Evolutionary conservation across 2,797 vertebrate species (phyloP), one percentile per base, ranked within the genome.

Genomic region (Bovichtus variegatus): DNA sequence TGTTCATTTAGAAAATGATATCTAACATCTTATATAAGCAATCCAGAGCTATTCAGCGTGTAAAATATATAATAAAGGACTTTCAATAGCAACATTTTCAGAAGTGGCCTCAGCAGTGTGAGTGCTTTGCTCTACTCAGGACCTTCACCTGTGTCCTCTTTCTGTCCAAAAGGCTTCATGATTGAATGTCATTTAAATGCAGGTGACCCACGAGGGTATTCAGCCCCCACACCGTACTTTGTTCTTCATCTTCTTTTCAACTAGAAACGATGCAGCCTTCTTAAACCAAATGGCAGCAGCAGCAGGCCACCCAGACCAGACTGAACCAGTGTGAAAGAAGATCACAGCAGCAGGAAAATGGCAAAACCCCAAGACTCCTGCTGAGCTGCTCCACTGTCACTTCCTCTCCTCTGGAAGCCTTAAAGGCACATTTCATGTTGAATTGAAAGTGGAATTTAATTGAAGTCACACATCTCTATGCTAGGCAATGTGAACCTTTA

Each of bases 321-420:
- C 60, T 58, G 63, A 78, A 46, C 50, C 69, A 71, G 65, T 31
- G 67, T 60, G 57, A 62, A n/a, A 71, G 47, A 41, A 61, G 44
- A 87, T 86, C 79, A 82, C 40, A 77, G 78, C 70, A 77, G 51
- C 58, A 73, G 71, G 40, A 71, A 89, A 85, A 79, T 77, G 80
- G 69, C 66, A 75, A 73, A 83, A 38, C 50, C 61, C 47, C 57
- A 65, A 46, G 65, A 82, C 55, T 63, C 67, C 59, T 57, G 54
- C 76, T 80, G 78, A 74, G 81, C 83, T 61, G 78, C 57, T 76
- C 57, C 31, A 9, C 59, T 58, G 23, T 61, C 54, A 53, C 40
- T 58, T 76, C 44, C 60, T 68, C 53, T 49, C 21, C 31, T 70
- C 59, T 79, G 63, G 46, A 25, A 40, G 46, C 55, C 27, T 54